These are phyloP conservation scores for Rugalucina vietnamica DNA, from an alignment of 2,888 invertebrate species.

Conservation along the genomic window DNA sequence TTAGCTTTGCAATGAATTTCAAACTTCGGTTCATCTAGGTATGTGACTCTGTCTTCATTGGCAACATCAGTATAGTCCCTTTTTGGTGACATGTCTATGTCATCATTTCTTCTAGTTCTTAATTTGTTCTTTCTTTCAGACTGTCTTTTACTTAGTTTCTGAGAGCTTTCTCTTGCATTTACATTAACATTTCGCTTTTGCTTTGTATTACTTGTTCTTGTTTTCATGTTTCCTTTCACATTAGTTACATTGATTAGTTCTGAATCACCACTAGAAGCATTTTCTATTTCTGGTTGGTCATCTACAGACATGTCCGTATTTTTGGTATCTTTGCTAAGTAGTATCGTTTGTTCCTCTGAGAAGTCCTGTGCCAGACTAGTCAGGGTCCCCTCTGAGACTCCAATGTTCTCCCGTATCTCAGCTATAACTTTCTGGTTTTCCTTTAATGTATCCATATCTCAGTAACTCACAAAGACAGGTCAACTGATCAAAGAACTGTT, in stretches of 20 bases:
- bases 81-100: not conserved
- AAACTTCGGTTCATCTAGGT: not conserved
- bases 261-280: too few species aligned
- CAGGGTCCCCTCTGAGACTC: not conserved
- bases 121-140: not conserved
- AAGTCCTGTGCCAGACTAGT: not conserved
- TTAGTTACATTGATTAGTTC: too few species aligned
- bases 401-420: not conserved
- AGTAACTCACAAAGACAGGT: too few species aligned
- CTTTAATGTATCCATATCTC: too few species aligned
- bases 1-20: not conserved
- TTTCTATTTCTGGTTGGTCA: too few species aligned
- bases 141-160: not conserved
- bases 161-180: not conserved
- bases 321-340: too few species aligned
- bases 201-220: not conserved
- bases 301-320: too few species aligned
- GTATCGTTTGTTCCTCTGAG: not conserved
- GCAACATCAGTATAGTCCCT: not conserved
- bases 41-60: not conserved
- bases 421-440: not conserved
- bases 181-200: not conserved
- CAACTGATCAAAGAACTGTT: too few species aligned
- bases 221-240: not conserved
- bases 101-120: not conserved